A percentile compares a stretch with the other conserved stretches of the same genome.
phyloP scores from a whole-genome alignment of 64 coral and sea anemone species.

The Dendronephthya gigantea region DNA sequence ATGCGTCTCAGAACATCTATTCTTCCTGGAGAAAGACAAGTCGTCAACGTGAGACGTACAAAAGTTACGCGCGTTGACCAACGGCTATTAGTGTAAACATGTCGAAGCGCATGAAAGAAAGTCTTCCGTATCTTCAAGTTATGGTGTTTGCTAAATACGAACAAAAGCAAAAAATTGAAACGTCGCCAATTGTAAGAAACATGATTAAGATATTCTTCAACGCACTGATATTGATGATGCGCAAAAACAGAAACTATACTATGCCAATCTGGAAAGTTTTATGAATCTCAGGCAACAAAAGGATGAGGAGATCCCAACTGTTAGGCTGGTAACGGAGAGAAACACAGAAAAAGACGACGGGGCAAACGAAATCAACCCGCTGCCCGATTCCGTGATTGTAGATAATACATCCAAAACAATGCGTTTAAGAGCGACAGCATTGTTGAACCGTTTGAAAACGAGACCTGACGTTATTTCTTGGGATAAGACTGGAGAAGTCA shows the following conservation, averaged over 20 bases:
- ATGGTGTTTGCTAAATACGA: slow-evolving; percentile 4
- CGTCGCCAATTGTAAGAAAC: neutral
- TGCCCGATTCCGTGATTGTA: neutral
- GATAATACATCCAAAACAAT: neutral
- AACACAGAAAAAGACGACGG: neutral
- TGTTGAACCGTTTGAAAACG: neutral
- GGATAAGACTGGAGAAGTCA: neutral
- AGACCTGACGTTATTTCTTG: neutral
- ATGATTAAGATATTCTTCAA: too few relatives aligned
- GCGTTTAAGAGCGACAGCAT: neutral
- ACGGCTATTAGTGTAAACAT: too few relatives aligned
- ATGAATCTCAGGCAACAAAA: neutral
- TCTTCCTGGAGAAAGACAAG: too few relatives aligned
- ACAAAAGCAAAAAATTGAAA: slow-evolving; percentile 19
- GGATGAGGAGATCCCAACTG: neutral
- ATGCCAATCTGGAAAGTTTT: neutral
- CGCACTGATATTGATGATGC: neutral
- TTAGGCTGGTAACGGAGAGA: neutral
- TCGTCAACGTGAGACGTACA: too few relatives aligned
- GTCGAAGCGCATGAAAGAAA: too few relatives aligned
- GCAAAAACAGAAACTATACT: neutral
- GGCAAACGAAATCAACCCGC: neutral
- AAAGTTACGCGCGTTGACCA: too few relatives aligned
- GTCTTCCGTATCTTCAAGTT: too few relatives aligned
- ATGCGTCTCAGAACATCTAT: too few relatives aligned